Conservation (phyloP, 2,113 vertebrate genomes). For the Prionailurus viverrinus region DNA sequence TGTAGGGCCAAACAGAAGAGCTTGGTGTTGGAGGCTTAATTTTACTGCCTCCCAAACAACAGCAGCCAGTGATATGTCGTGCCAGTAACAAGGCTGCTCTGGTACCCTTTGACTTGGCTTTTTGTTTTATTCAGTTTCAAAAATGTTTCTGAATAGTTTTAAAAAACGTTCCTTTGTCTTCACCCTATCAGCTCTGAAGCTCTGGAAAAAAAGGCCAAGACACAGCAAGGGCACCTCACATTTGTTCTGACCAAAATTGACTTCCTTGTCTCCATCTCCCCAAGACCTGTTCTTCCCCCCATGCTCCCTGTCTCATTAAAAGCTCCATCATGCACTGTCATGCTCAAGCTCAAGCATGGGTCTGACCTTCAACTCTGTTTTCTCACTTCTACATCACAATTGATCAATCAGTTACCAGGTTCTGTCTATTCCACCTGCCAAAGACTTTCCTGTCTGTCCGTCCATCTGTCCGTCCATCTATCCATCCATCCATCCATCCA, state of each 20-base stretch:
- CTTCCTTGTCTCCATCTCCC: background rate
- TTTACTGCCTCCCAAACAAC: conserved; percentile 56
- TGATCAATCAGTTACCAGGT: background rate
- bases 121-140: conserved; percentile 74
- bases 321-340: background rate
- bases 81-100: conserved; percentile 53
- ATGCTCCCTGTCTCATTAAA: background rate
- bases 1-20: conserved; percentile 56
- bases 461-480: background rate
- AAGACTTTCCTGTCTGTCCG: background rate
- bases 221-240: background rate
- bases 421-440: background rate
- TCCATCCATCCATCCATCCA: too few relatives aligned
- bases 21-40: conserved; percentile 52
- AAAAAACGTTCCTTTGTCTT: conserved; percentile 58
- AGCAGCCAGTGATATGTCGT: conserved; percentile 13
- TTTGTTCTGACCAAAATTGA: background rate
- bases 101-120: conserved; percentile 67
- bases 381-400: background rate
- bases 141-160: conserved; percentile 43
- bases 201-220: conserved; percentile 23
- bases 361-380: background rate
- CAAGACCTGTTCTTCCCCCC: too few relatives aligned
- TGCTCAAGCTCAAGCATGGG: too few relatives aligned
- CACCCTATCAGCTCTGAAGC: background rate